Conservation (phyloP, 2,888 invertebrate species). For the Sipha maydis region DNA sequence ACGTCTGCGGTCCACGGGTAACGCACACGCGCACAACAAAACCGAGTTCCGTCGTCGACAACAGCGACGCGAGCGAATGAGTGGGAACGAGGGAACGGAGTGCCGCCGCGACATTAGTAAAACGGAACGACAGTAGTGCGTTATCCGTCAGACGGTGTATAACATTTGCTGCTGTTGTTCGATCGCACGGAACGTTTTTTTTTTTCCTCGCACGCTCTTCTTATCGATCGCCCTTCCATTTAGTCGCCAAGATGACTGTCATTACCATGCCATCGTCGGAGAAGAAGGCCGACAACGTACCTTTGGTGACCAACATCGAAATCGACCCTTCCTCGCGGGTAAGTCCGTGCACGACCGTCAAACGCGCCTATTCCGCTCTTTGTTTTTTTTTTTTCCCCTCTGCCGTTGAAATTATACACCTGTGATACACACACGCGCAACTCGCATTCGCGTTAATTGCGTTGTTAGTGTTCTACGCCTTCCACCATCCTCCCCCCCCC, state of each 20-base stretch:
- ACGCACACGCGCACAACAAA: not conserved
- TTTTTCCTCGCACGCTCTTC: not conserved
- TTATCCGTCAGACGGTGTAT: not conserved
- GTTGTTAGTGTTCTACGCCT: too few relatives aligned
- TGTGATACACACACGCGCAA: too few relatives aligned
- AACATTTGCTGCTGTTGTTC: not conserved
- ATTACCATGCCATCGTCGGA: slow-evolving; percentile 79
- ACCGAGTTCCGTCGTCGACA: not conserved
- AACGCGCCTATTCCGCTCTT: not conserved
- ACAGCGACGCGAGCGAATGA: not conserved
- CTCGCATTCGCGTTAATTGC: too few relatives aligned
- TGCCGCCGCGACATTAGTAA: not conserved
- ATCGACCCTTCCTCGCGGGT: slow-evolving; percentile 65
- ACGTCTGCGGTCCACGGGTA: not conserved
- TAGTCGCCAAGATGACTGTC: slow-evolving; percentile 77
- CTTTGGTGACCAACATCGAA: slow-evolving; percentile 73
- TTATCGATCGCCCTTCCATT: not conserved
- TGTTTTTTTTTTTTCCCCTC: too few relatives aligned
- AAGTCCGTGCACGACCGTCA: slow-evolving; percentile 33
- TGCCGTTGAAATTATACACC: too few relatives aligned
- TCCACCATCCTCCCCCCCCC: not conserved
- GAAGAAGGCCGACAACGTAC: slow-evolving; percentile 78
- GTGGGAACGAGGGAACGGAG: not conserved
- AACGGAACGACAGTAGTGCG: not conserved
- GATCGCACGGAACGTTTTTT: not conserved